Percentiles rank a stretch among this genome's conserved stretches.
Conservation (phyloP, 2,888 invertebrate species). For the Erebia aethiops region DNA sequence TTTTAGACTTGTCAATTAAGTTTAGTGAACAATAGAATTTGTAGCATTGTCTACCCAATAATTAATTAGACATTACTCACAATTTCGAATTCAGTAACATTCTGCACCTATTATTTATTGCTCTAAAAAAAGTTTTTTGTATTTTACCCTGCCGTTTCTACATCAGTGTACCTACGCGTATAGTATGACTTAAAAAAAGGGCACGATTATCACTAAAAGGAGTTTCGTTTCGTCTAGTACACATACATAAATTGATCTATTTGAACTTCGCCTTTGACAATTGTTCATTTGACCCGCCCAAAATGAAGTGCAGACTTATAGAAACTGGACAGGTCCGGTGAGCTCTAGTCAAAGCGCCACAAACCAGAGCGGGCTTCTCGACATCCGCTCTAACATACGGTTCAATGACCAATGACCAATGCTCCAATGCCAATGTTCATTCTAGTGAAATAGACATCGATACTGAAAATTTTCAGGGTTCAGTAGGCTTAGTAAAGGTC, state of each 20-base stretch:
- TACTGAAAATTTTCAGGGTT: constrained; percentile 2
- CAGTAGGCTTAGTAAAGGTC: background rate
- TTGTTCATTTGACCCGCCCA: constrained; percentile 14
- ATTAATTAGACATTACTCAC: too few relatives aligned
- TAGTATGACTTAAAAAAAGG: too few relatives aligned
- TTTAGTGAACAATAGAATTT: too few relatives aligned
- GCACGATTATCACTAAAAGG: too few relatives aligned
- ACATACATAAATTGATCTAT: background rate
- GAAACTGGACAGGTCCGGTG: constrained; percentile 49
- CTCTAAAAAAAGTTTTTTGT: too few relatives aligned
- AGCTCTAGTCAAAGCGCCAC: constrained; percentile 57
- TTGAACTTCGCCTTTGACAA: background rate
- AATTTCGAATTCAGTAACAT: too few relatives aligned
- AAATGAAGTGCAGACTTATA: constrained; percentile 38
- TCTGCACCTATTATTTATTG: too few relatives aligned
- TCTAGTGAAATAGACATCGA: constrained; percentile 4
- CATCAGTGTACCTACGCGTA: too few relatives aligned
- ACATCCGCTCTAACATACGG: constrained; percentile 62
- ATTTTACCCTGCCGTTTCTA: too few relatives aligned
- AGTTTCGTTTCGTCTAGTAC: too few relatives aligned
- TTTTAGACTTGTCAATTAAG: too few relatives aligned
- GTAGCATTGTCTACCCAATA: too few relatives aligned
- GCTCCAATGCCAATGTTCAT: constrained; percentile 6
- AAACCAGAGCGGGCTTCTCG: constrained; percentile 51
- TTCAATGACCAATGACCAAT: constrained; percentile 62